A percentile compares a stretch with the other conserved stretches of the same genome.
Evolutionary conservation across 2,113 vertebrate genomes (phyloP).

Genomic region (Monopterus albus): DNA sequence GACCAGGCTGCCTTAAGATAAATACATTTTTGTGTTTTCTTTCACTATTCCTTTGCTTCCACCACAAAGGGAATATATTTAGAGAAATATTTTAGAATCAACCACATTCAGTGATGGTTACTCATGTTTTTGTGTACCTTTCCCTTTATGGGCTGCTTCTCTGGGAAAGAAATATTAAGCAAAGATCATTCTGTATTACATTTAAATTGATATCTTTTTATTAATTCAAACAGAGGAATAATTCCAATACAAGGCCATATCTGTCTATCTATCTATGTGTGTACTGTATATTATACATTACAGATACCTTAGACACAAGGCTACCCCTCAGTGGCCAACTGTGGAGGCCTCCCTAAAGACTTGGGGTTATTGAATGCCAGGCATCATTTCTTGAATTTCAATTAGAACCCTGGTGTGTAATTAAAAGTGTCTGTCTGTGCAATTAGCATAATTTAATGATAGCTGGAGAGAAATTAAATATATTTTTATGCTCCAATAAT

Average conservation of each 20-base stretch:
- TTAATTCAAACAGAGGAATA: conserved; percentile 38
- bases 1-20: conserved; percentile 14
- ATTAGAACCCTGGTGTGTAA: conserved; percentile 73
- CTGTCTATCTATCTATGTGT: too few relatives aligned
- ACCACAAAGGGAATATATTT: conserved; percentile 14
- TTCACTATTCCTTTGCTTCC: conserved; percentile 11
- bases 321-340: not conserved
- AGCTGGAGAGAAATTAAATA: conserved; percentile 68
- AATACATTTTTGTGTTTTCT: conserved; percentile 6
- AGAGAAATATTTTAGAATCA: conserved; percentile 2
- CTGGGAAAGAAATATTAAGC: conserved; percentile 27
- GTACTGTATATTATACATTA: not conserved
- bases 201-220: conserved; percentile 6
- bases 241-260: too few relatives aligned
- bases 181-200: conserved; percentile 31
- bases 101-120: conserved; percentile 24
- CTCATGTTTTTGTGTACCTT: conserved; percentile 16
- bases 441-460: conserved; percentile 78
- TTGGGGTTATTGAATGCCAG: conserved; percentile 42
- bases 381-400: conserved; percentile 68
- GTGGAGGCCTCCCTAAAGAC: conserved; percentile 23
- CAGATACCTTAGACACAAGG: not conserved
- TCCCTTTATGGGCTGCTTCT: conserved; percentile 39
- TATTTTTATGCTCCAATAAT: conserved; percentile 64
- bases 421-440: conserved; percentile 70